Conservation (phyloP, 2,797 vertebrate species). For the Balearica regulorum region DNA sequence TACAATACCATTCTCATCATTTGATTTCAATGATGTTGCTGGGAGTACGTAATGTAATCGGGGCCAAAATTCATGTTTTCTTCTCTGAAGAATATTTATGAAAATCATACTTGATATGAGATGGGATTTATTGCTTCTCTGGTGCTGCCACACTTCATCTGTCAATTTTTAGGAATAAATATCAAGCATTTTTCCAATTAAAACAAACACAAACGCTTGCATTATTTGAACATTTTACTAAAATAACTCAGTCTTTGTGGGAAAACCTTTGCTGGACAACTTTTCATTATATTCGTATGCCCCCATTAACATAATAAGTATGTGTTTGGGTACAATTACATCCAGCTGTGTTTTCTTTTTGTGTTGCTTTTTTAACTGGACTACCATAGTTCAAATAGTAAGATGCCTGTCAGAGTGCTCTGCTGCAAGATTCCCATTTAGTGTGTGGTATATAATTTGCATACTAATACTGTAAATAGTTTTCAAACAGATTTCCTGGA, state of each 20-base stretch:
- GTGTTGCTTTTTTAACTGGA: constrained; percentile 33
- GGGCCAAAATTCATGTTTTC: neutral
- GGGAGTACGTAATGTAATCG: neutral
- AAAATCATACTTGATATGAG: neutral
- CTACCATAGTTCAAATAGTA: constrained; percentile 27
- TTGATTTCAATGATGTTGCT: neutral
- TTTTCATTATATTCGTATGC: constrained; percentile 14
- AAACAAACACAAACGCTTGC: neutral
- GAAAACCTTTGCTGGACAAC: constrained; percentile 47
- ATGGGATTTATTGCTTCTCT: neutral
- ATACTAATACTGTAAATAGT: constrained; percentile 60
- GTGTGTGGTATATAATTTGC: constrained; percentile 52
- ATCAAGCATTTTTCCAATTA: neutral
- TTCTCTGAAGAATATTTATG: neutral
- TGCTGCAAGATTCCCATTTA: constrained; percentile 35
- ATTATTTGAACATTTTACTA: neutral
- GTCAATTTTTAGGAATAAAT: neutral
- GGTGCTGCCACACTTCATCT: neutral
- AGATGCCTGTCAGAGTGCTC: constrained; percentile 22
- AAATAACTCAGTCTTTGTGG: constrained; percentile 12
- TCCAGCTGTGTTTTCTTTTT: constrained; percentile 59
- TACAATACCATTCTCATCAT: neutral
- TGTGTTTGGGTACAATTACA: constrained; percentile 48
- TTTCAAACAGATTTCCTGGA: constrained; percentile 54
- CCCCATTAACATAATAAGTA: constrained; percentile 44